A percentile compares a stretch with the other conserved stretches of the same genome.
Conservation (phyloP, 2,797 vertebrate species). For the Avahi laniger region DNA sequence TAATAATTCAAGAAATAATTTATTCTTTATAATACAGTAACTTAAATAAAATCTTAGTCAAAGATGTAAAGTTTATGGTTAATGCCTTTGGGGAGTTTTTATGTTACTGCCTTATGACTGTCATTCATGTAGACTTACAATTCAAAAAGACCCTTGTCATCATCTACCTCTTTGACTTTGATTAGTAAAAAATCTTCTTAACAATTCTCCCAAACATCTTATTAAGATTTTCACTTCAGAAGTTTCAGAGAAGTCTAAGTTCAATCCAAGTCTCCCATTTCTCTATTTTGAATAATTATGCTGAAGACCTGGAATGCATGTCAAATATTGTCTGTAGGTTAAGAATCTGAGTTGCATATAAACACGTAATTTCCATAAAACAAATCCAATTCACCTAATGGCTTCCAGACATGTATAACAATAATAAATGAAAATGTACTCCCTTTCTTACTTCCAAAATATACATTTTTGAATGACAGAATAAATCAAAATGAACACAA, state of each 20-base stretch:
- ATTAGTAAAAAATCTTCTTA: background rate
- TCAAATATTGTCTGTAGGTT: background rate
- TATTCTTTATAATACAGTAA: background rate
- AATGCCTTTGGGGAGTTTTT: background rate
- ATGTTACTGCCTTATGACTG: background rate
- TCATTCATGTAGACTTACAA: background rate
- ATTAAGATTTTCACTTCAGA: slow-evolving; percentile 32
- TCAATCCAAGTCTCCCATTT: background rate
- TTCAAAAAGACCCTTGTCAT: background rate
- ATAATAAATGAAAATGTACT: background rate
- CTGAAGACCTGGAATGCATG: background rate
- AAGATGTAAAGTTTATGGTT: background rate
- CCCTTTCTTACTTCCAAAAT: background rate
- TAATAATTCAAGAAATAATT: background rate
- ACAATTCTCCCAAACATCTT: background rate
- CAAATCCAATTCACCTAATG: background rate
- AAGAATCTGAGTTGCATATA: background rate
- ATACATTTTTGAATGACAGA: background rate
- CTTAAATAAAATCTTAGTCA: background rate
- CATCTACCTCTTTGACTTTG: background rate
- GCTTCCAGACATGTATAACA: background rate
- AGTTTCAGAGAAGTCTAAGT: slow-evolving; percentile 16
- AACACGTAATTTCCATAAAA: background rate
- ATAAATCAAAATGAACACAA: background rate
- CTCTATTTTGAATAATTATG: background rate